Percentiles rank a stretch among this genome's conserved stretches.
Evolutionary conservation across 2,888 invertebrate species (phyloP).

Genomic region (Ctena decussata): DNA sequence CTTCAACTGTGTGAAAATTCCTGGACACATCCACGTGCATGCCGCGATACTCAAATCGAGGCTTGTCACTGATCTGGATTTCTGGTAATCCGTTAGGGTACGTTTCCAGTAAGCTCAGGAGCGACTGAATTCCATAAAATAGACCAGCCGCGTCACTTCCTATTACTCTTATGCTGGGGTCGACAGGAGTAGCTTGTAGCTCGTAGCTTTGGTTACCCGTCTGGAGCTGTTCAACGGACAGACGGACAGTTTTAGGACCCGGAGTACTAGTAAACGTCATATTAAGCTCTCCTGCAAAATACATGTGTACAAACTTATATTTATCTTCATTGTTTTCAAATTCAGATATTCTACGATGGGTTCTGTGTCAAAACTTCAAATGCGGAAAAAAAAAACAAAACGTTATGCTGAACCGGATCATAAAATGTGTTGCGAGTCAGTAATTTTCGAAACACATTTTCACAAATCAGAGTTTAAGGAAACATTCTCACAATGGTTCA

Average conservation of each 20-base stretch:
- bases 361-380: too few species aligned
- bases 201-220: conserved; percentile 61
- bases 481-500: too few species aligned
- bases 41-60: conserved; percentile 74
- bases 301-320: too few species aligned
- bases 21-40: conserved; percentile 77
- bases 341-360: too few species aligned
- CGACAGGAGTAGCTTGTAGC: conserved; percentile 47
- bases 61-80: conserved; percentile 66
- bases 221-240: background rate
- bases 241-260: conserved; percentile 3
- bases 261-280: background rate
- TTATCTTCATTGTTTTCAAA: too few species aligned
- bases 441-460: too few species aligned
- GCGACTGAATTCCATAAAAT: conserved; percentile 69
- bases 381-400: too few species aligned
- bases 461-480: too few species aligned
- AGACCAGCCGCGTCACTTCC: conserved; percentile 56
- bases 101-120: conserved; percentile 59
- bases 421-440: too few species aligned
- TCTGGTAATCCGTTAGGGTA: conserved; percentile 52
- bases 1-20: conserved; percentile 79
- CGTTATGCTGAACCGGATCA: too few species aligned
- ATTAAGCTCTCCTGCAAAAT: background rate
- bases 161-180: conserved; percentile 50